These are phyloP conservation scores for Lepus timidus DNA, from an alignment of 2,113 vertebrate species.

Conservation along the genomic window DNA sequence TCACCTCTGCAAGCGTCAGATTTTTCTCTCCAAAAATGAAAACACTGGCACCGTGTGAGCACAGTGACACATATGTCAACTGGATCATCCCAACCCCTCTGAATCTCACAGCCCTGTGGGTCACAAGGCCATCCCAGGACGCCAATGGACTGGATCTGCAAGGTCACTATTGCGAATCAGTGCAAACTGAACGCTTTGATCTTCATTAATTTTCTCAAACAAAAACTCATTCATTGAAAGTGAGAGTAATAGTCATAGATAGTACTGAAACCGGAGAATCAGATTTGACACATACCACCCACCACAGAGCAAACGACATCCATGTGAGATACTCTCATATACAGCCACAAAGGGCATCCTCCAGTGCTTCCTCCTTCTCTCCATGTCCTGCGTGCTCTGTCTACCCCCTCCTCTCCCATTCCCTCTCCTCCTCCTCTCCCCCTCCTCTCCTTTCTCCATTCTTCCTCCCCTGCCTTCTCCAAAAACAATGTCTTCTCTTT, in stretches of 20 bases:
- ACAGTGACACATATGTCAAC: neutral
- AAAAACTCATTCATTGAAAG: neutral
- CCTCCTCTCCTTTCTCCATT: neutral
- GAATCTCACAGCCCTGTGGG: neutral
- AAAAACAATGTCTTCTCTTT: neutral
- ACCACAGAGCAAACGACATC: neutral
- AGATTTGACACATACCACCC: too few species aligned
- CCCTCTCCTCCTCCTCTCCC: neutral
- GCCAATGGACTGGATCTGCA: neutral
- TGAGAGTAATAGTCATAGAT: neutral
- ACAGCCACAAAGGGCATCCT: neutral
- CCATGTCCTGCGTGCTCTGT: accelerated
- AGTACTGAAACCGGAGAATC: neutral
- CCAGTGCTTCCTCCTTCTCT: neutral
- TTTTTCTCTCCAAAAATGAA: neutral
- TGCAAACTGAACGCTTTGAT: neutral
- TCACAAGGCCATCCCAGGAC: neutral
- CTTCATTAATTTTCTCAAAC: neutral
- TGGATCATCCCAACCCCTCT: neutral
- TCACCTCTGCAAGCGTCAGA: neutral
- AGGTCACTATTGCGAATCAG: neutral
- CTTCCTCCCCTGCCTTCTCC: neutral
- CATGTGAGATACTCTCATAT: neutral
- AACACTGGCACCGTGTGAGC: neutral
- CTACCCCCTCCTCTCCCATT: neutral